phyloP scores from a whole-genome alignment of 2,113 vertebrate species.

The Misgurnus anguillicaudatus region DNA sequence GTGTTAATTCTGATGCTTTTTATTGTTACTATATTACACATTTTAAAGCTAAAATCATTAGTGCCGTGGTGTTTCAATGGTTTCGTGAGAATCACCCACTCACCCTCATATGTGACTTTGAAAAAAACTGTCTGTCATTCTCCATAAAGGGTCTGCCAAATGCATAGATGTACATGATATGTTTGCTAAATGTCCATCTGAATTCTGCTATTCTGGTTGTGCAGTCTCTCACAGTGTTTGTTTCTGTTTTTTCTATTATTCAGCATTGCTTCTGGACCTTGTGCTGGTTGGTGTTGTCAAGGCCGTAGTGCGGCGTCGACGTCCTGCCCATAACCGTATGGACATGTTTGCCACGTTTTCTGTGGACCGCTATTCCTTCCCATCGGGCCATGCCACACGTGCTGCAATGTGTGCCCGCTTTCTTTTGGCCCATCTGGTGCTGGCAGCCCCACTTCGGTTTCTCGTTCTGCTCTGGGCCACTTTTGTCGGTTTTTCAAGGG shows the following conservation, averaged over 20 bases:
- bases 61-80: no score
- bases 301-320: conserved; percentile 85
- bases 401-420: conserved; percentile 91
- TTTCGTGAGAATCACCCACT: no score
- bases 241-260: not conserved
- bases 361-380: conserved; percentile 96
- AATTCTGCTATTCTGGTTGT: not conserved
- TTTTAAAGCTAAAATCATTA: no score
- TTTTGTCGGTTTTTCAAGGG: conserved; percentile 87
- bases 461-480: conserved; percentile 89
- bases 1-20: no score
- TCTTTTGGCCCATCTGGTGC: conserved; percentile 89
- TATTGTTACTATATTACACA: no score
- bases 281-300: conserved; percentile 85
- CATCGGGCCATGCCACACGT: conserved; percentile 92
- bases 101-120: no score
- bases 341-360: conserved; percentile 98
- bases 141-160: no score
- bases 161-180: not conserved
- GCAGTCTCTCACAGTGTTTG: not conserved
- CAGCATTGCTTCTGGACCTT: conserved; percentile 89
- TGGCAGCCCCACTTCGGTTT: conserved; percentile 87
- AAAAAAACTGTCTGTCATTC: no score
- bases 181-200: no score
- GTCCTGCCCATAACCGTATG: conserved; percentile 93